These are phyloP conservation scores for Acanthisitta chloris DNA, from an alignment of 2,113 vertebrate genomes.

Conservation along the genomic window DNA sequence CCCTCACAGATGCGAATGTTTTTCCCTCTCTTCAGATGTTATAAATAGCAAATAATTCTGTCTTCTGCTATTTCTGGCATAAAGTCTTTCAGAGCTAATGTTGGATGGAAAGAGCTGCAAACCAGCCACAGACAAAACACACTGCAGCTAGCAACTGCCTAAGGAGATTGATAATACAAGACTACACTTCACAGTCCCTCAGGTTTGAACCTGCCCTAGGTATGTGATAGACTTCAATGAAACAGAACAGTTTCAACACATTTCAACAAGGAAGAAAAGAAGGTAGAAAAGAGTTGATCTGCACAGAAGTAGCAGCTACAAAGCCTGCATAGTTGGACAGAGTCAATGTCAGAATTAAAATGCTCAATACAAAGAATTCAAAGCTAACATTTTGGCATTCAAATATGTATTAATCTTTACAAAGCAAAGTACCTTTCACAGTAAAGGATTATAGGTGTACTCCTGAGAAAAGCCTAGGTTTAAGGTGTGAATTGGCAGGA, in stretches of 20 bases:
- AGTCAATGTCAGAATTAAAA: neutral
- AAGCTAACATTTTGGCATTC: neutral
- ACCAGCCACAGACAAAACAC: neutral
- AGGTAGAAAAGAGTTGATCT: neutral
- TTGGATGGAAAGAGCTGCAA: neutral
- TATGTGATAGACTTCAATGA: neutral
- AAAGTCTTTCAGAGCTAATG: neutral
- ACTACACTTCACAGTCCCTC: neutral
- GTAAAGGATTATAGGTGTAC: neutral
- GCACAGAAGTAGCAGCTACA: neutral
- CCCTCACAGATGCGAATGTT: neutral
- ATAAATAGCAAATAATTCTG: conserved; percentile 5
- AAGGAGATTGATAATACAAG: neutral
- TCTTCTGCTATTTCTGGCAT: neutral
- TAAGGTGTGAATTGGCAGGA: neutral
- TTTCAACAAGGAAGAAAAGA: neutral
- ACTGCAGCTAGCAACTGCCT: neutral
- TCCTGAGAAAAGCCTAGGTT: neutral
- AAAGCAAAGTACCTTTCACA: neutral
- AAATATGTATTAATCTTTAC: neutral
- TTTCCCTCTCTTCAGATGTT: neutral
- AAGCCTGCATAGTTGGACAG: neutral
- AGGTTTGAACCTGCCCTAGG: neutral
- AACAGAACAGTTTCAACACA: neutral
- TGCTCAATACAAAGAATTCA: neutral